phyloP scores from a whole-genome alignment of 2,113 vertebrate species.

The Mellivora capensis region DNA sequence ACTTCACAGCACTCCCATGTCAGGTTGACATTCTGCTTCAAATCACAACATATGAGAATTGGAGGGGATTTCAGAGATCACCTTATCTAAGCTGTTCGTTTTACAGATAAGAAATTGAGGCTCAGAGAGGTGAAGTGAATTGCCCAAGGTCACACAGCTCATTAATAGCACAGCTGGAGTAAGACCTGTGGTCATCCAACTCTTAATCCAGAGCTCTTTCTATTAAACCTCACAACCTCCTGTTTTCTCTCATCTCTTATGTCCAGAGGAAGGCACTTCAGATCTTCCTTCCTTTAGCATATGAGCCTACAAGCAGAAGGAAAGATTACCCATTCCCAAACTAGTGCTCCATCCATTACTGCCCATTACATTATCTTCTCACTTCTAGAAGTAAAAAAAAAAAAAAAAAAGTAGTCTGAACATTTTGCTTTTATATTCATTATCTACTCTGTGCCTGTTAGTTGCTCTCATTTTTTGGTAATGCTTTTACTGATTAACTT shows the following conservation, averaged over 20 bases:
- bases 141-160: slow-evolving; percentile 63
- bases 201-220: slow-evolving; percentile 18
- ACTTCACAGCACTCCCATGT: slow-evolving; percentile 34
- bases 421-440: slow-evolving; percentile 69
- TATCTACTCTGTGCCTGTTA: slow-evolving; percentile 65
- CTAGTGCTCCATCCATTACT: slow-evolving; percentile 22
- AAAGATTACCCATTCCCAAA: neutral
- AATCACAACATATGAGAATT: slow-evolving; percentile 60
- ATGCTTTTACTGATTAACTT: slow-evolving; percentile 77
- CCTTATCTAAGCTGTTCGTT: slow-evolving; percentile 66
- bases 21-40: slow-evolving; percentile 57
- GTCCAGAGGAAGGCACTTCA: neutral
- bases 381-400: neutral
- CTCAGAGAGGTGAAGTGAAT: slow-evolving; percentile 66
- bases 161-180: slow-evolving; percentile 56
- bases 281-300: neutral
- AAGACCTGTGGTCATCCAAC: slow-evolving; percentile 3
- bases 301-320: neutral
- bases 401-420: neutral
- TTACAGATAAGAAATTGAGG: slow-evolving; percentile 70
- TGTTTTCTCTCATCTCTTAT: slow-evolving; percentile 30
- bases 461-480: slow-evolving; percentile 67
- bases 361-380: slow-evolving; percentile 24
- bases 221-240: neutral
- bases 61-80: slow-evolving; percentile 68